Base-by-base conservation (phyloP, 2,888 invertebrate genomes). In the Tipula helvola region DNA sequence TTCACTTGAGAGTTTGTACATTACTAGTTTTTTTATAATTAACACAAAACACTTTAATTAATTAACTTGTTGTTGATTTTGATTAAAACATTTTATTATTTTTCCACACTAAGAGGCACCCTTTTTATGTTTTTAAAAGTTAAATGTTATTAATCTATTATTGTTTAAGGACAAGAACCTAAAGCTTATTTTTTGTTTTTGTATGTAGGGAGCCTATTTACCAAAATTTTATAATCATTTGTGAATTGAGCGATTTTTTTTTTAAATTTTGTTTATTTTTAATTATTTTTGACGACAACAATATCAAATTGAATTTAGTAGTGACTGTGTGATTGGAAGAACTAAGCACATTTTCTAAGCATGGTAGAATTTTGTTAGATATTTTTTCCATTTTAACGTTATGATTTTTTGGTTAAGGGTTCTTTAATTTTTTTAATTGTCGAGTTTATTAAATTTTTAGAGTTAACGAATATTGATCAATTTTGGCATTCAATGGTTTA, bases 291-390 rank as follows among this genome's bases (percentile, higher is more conserved):
- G 71, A 71, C 71, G 71, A 71, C 16, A 42, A 86, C 36, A 86
- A 86, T 47, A 86, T 44, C 13, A 86, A 84, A 39, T 84, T 84
- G 36, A 44, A 86, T 86, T 89, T 90, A 90, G 90, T 90, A 90
- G 90, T 90, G 90, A 89, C 89, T 90, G 90, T 90, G 90, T 90
- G 90, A 90, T 90, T 90, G 90, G 90, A 90, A 90, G 93, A 93
- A 93, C 93, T 93, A 91, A 92, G 92, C 91, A 92, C 90, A 90
- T 90, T 71, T 90, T 90, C 89, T 92, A 92, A 92, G 92, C 92
- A 92, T 92, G 92, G 92, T 92, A 92, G 92, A 90, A 57, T 90
- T 87, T 89, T 36, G 41, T 39, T 84, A 84, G 16, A 39, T 84
- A 39, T 84, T 39, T 84, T 28, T 71, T 71, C 12, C 28, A 71